Evolutionary conservation across 2,113 vertebrate genomes (phyloP), one percentile per base, ranked within the genome.

Genomic region (Noctilio leporinus): DNA sequence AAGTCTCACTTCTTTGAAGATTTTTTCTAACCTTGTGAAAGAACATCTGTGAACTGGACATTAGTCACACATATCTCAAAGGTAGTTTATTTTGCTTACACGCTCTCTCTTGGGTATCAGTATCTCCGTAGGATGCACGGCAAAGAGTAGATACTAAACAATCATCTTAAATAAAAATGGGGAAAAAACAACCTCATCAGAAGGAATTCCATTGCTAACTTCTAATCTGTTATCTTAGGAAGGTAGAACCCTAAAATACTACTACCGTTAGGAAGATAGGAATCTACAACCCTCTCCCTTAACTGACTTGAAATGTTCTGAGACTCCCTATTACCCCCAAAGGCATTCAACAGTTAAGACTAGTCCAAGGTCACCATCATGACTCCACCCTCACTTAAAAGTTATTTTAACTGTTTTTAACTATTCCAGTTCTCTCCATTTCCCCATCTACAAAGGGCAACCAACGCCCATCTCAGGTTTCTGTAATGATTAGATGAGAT

Each of bases 11-110:
- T 86, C 80, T 38, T 81, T 73, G n/a, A 90, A 33, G 17, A 86
- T 40, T 83, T 77, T 77, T 40, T 87, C 55, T 49, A 62, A 89
- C 75, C 64, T 57, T 95, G 40, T 73, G 55, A 80, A 87, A 75
- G 49, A 45, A 51, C 38, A 59, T 64, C 64, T 87, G 80, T 43
- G 51, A 92, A 86, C 16, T 5, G 24, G 19, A 64, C 35, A 93
- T 84, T 83, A 96, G 76, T 51, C 86, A 88, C 22, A 55, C 53
- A 85, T 3, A n/a, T 55, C 55, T 94, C 64, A 92, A 92, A 97
- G 35, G 19, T 49, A 85, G 24, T 89, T 80, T 88, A 91, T 82
- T 92, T 93, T 90, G 35, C 59, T 90, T 55, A 73, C 24, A 85
- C 53, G 77, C 28, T 17, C 33, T 77, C 22, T 90, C 64, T 67